Conservation (phyloP, 2,113 vertebrate genomes). For the Malurus melanocephalus region DNA sequence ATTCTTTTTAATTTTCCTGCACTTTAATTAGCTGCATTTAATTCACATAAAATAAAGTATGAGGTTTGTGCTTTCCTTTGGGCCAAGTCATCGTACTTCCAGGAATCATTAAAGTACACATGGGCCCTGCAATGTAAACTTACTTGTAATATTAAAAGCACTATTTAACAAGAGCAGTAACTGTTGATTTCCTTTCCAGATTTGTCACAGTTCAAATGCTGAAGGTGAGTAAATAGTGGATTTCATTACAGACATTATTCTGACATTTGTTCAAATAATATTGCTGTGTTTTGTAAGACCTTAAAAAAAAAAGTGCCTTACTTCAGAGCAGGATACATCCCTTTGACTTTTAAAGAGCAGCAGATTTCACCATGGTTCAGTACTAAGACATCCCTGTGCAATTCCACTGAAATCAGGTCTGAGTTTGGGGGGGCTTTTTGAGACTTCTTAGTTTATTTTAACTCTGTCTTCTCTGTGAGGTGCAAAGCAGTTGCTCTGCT, state of each 20-base stretch:
- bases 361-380: neutral
- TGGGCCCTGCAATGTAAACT: slow-evolving; percentile 35
- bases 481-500: neutral
- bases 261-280: slow-evolving; percentile 59
- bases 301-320: slow-evolving; percentile 19
- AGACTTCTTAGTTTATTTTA: neutral
- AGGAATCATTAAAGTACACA: slow-evolving; percentile 53
- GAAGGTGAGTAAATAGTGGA: slow-evolving; percentile 12
- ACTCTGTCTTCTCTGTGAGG: neutral
- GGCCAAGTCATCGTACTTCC: slow-evolving; percentile 38
- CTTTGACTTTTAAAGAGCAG: slow-evolving; percentile 33
- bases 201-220: slow-evolving; percentile 55
- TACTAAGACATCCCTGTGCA: neutral
- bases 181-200: slow-evolving; percentile 38
- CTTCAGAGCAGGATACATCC: neutral
- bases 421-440: neutral
- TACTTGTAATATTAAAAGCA: slow-evolving; percentile 48
- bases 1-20: slow-evolving; percentile 51
- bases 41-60: slow-evolving; percentile 38
- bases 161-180: slow-evolving; percentile 49
- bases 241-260: slow-evolving; percentile 49
- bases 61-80: slow-evolving; percentile 44
- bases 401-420: neutral
- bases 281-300: slow-evolving; percentile 40
- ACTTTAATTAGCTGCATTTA: slow-evolving; percentile 49